These are phyloP conservation scores for Melipona beecheii DNA, from an alignment of 2,888 invertebrate species.

Conservation along the genomic window DNA sequence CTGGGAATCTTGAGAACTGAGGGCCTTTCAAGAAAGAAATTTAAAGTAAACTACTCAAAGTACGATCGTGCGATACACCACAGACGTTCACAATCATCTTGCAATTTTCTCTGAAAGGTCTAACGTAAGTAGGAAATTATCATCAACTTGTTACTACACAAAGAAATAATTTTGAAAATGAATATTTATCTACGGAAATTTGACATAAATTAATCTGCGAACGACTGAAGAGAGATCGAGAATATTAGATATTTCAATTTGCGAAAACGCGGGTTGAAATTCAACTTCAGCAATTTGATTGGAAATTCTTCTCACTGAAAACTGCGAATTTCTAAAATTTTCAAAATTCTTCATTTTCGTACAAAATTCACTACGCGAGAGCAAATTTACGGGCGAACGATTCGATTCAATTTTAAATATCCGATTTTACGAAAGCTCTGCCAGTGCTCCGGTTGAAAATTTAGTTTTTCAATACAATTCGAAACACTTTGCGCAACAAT, in stretches of 20 bases:
- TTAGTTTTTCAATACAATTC: background rate
- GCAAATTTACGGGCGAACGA: no score
- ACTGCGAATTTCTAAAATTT: no score
- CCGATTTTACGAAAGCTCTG: no score
- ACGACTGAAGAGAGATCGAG: background rate
- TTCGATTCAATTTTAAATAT: no score
- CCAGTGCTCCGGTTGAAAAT: background rate
- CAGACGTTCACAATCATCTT: background rate
- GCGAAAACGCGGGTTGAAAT: background rate
- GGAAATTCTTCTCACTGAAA: no score
- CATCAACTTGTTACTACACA: background rate
- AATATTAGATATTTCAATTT: background rate
- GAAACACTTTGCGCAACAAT: no score
- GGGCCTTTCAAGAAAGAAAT: background rate
- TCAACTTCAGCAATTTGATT: no score
- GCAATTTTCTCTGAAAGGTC: background rate
- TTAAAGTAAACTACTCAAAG: background rate
- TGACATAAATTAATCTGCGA: background rate
- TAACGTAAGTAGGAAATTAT: background rate
- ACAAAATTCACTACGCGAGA: no score
- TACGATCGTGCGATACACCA: accelerated
- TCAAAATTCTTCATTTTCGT: no score
- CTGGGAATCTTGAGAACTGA: background rate
- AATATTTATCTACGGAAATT: no score
- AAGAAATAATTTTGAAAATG: background rate